Conservation (phyloP, 2,888 invertebrate genomes). For the Caenorhabditis becei region DNA sequence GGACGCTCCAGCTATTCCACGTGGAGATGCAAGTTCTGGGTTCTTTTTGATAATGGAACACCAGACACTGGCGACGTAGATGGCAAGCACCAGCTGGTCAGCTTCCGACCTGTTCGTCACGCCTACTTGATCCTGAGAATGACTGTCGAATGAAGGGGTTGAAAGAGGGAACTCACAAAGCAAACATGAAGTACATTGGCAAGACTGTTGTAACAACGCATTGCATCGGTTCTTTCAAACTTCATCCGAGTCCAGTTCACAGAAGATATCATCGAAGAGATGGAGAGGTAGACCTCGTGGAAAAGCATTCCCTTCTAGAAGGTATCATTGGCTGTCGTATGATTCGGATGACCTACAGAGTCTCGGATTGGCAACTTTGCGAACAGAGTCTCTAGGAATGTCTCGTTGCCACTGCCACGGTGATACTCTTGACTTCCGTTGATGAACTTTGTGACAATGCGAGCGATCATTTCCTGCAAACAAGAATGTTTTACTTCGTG, state of each 20-base stretch:
- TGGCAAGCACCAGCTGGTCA: constrained; percentile 26
- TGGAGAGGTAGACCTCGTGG: constrained; percentile 31
- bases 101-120: constrained; percentile 16
- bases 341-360: not conserved
- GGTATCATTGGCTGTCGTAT: not conserved
- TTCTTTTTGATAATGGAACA: constrained; percentile 21
- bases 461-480: constrained; percentile 33
- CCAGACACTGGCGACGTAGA: constrained; percentile 34
- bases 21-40: not conserved
- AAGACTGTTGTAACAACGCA: constrained; percentile 20
- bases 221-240: constrained; percentile 19
- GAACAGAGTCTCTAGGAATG: constrained; percentile 23
- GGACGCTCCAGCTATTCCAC: not conserved
- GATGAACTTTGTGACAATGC: constrained; percentile 26
- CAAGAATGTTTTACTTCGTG: not conserved
- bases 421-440: constrained; percentile 17
- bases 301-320: constrained; percentile 45
- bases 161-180: constrained; percentile 11
- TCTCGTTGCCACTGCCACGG: constrained; percentile 18
- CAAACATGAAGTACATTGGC: constrained; percentile 12
- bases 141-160: no score
- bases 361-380: constrained; percentile 17
- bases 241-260: constrained; percentile 30
- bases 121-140: constrained; percentile 9
- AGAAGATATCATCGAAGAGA: constrained; percentile 30